These are phyloP conservation scores for Mesorhabditis spiculigera DNA, from an alignment of 2,888 invertebrate species.

Conservation along the genomic window DNA sequence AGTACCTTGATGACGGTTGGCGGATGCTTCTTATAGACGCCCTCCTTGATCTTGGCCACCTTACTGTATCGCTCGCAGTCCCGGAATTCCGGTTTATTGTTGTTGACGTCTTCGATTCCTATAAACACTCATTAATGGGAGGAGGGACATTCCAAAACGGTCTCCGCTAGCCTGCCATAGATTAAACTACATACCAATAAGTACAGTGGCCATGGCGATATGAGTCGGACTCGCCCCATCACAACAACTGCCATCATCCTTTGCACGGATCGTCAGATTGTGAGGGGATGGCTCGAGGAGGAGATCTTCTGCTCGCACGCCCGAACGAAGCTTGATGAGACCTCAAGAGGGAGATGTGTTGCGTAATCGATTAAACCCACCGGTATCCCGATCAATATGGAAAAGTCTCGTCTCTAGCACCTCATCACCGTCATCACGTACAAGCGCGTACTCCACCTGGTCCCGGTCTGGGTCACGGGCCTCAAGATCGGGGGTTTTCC, in stretches of 20 bases:
- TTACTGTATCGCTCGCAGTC: conserved; percentile 76
- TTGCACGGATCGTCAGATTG: conserved; percentile 84
- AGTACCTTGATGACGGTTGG: conserved; percentile 72
- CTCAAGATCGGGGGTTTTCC: conserved; percentile 16
- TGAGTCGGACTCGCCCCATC: conserved; percentile 28
- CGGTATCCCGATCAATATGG: conserved; percentile 54
- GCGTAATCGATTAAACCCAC: conserved; percentile 14
- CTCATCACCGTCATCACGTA: conserved; percentile 30
- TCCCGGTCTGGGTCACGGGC: conserved; percentile 52
- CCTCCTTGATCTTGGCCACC: conserved; percentile 73
- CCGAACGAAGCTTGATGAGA: conserved; percentile 58
- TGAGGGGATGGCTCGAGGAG: conserved; percentile 50
- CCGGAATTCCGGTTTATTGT: conserved; percentile 64
- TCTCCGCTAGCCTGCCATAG: neutral
- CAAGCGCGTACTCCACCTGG: conserved; percentile 45
- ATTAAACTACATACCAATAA: conserved; percentile 26
- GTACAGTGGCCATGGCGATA: conserved; percentile 39
- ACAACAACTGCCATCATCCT: conserved; percentile 96
- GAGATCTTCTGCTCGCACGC: conserved; percentile 48
- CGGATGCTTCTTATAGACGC: conserved; percentile 71
- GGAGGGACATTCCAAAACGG: neutral
- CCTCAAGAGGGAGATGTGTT: conserved; percentile 28
- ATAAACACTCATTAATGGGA: neutral
- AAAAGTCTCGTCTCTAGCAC: conserved; percentile 39
- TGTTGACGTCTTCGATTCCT: conserved; percentile 62